phyloP scores from a whole-genome alignment of 2,113 vertebrate species.

The Cairina moschata region DNA sequence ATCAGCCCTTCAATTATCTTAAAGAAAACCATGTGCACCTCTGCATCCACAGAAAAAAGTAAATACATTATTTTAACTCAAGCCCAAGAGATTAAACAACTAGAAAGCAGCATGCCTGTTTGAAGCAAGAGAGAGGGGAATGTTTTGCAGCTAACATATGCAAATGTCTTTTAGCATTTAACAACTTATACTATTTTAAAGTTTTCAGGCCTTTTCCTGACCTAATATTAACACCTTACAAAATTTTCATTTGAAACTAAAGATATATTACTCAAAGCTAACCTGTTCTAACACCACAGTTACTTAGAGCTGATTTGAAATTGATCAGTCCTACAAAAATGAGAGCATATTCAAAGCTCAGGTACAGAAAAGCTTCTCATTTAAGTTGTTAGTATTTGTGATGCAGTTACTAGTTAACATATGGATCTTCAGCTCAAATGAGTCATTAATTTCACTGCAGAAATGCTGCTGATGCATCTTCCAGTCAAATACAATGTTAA shows the following conservation, averaged over 20 bases:
- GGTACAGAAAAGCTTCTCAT: constrained; percentile 31
- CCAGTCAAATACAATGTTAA: constrained; percentile 67
- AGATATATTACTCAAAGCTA: background rate
- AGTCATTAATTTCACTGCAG: constrained; percentile 63
- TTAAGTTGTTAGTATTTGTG: constrained; percentile 51
- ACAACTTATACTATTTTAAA: background rate
- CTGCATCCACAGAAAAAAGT: background rate
- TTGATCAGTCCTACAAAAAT: background rate
- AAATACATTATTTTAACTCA: background rate
- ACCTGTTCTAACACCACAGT: background rate
- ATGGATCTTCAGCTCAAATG: constrained; percentile 63
- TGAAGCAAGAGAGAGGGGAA: background rate
- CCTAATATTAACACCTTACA: background rate
- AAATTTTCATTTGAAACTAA: background rate
- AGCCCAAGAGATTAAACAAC: background rate
- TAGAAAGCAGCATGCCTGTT: background rate
- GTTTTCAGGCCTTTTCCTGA: background rate
- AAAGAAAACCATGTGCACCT: background rate
- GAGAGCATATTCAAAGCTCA: background rate
- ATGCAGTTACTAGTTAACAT: constrained; percentile 41
- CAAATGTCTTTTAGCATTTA: background rate
- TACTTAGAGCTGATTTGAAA: background rate
- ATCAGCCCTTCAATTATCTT: background rate
- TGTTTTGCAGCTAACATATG: background rate
- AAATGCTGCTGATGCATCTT: constrained; percentile 66